Evolutionary conservation across 2,888 invertebrate species (phyloP).

Genomic region (Isotomurus palustris): DNA sequence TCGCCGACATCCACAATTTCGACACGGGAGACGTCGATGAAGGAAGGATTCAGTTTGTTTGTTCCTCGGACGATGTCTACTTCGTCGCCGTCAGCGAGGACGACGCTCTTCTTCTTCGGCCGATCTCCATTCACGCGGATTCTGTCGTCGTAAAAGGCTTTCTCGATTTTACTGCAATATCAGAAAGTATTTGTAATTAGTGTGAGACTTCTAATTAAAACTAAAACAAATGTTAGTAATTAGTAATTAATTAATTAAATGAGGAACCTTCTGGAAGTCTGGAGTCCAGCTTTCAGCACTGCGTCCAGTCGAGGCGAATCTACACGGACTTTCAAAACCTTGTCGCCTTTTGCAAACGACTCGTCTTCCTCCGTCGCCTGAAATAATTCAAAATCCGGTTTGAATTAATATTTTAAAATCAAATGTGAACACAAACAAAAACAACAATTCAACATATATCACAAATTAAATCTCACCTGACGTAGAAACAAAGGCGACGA

Average conservation of each 20-base stretch:
- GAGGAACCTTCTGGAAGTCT: conserved; percentile 66
- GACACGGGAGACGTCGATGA: conserved; percentile 65
- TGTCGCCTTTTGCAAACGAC: conserved; percentile 60
- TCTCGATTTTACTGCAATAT: conserved; percentile 68
- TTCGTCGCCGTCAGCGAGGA: conserved; percentile 67
- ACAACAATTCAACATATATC: no score
- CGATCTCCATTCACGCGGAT: conserved; percentile 74
- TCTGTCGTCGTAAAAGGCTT: conserved; percentile 72
- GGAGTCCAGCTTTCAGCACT: conserved; percentile 64
- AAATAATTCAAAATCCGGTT: no score
- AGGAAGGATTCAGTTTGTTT: conserved; percentile 63
- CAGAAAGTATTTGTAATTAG: background rate
- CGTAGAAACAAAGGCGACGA: no score
- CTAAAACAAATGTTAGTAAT: background rate
- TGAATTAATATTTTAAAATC: no score
- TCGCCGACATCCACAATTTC: conserved; percentile 55
- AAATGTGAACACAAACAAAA: no score
- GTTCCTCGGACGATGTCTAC: conserved; percentile 68
- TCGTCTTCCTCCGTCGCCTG: conserved; percentile 45
- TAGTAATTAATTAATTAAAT: background rate
- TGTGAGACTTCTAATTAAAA: background rate
- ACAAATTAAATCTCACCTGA: no score
- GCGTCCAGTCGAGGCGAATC: conserved; percentile 67
- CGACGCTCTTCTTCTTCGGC: conserved; percentile 67
- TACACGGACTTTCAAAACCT: conserved; percentile 61